phyloP scores from a whole-genome alignment of 1,140 invertebrate species.

The Philaenus spumarius region DNA sequence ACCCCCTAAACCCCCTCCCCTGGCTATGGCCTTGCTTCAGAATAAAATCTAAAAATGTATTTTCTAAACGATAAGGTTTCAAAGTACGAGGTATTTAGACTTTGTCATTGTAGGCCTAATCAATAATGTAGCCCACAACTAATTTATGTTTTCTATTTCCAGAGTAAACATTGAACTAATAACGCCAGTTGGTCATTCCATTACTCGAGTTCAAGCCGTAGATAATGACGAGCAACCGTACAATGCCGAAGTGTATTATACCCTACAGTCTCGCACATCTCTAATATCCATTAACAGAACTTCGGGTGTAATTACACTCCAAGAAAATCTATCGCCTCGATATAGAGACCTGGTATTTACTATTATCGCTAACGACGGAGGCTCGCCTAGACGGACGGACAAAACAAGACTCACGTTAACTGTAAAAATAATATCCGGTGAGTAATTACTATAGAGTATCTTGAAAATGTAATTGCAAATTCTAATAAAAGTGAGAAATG shows the following conservation, averaged over 20 bases:
- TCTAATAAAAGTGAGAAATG: too few relatives aligned
- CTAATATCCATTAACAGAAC: slow-evolving; percentile 16
- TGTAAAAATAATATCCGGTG: slow-evolving; percentile 23
- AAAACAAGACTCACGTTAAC: slow-evolving; percentile 17
- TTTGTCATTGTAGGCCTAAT: too few relatives aligned
- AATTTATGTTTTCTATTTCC: slow-evolving; percentile 14
- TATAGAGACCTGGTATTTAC: slow-evolving; percentile 11
- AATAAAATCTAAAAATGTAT: too few relatives aligned
- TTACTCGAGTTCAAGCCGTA: slow-evolving; percentile 14
- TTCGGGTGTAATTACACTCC: slow-evolving; percentile 15
- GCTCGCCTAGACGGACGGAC: slow-evolving; percentile 14
- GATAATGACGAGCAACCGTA: slow-evolving; percentile 19
- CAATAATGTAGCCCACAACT: too few relatives aligned
- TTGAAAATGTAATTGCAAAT: too few relatives aligned
- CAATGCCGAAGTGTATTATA: slow-evolving; percentile 23
- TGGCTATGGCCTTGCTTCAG: too few relatives aligned
- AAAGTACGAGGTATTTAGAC: too few relatives aligned
- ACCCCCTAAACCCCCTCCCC: too few relatives aligned
- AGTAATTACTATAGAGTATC: too few relatives aligned
- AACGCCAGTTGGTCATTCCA: slow-evolving; percentile 3
- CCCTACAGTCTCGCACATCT: slow-evolving; percentile 1
- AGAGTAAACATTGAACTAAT: slow-evolving; percentile 20
- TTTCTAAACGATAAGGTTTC: too few relatives aligned
- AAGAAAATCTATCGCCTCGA: background rate
- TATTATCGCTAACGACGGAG: slow-evolving; percentile 21